Percentiles rank a stretch among this genome's conserved stretches.
Evolutionary conservation across 1,140 invertebrate genomes (phyloP).

Genomic region (Tenebrio molitor): DNA sequence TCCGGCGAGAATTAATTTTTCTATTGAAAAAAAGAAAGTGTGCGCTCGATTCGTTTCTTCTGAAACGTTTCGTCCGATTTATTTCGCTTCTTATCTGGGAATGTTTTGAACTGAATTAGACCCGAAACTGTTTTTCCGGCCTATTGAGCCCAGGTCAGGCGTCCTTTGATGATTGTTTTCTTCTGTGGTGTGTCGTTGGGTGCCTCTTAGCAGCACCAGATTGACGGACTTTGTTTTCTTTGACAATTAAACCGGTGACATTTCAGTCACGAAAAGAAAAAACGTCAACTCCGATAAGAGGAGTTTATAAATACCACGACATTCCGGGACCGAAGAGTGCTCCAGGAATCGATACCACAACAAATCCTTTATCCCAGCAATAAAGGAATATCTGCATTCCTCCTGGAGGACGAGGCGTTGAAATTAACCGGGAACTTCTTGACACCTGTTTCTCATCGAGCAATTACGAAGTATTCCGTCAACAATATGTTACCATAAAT

Average conservation of each 20-base stretch:
- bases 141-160: conserved; percentile 20
- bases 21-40: too few relatives aligned
- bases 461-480: too few relatives aligned
- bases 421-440: too few relatives aligned
- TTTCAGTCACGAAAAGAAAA: conserved; percentile 10
- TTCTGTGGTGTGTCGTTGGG: background rate
- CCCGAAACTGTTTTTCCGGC: conserved; percentile 17
- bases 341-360: conserved; percentile 1
- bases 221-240: conserved; percentile 33
- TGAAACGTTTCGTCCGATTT: too few relatives aligned
- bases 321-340: too few relatives aligned
- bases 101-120: conserved; percentile 25
- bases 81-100: conserved; percentile 10
- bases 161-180: conserved; percentile 18
- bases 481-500: too few relatives aligned
- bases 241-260: conserved; percentile 34
- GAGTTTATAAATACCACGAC: conserved; percentile 15
- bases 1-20: background rate
- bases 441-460: too few relatives aligned
- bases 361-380: too few relatives aligned
- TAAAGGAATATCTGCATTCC: too few relatives aligned
- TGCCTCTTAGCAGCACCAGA: background rate
- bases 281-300: background rate
- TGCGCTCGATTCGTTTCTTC: too few relatives aligned
- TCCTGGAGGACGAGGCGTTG: too few relatives aligned